These are phyloP conservation scores for Eupleurogrammus muticus DNA, from an alignment of 2,797 vertebrate genomes.

Conservation along the genomic window DNA sequence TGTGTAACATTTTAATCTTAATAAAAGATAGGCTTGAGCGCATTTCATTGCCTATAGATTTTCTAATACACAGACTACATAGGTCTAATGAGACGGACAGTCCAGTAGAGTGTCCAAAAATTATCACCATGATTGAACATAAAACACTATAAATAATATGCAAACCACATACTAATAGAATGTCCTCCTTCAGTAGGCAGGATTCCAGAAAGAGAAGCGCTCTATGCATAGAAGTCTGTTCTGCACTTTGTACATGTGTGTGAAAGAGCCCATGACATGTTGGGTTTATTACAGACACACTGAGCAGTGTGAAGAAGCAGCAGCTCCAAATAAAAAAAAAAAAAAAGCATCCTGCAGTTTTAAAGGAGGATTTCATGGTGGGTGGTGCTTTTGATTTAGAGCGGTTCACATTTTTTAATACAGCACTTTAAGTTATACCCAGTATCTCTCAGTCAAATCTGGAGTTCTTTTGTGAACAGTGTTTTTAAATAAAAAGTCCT, in stretches of 20 bases:
- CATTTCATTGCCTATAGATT: no score
- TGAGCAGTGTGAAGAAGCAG: constrained; percentile 24
- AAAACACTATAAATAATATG: no score
- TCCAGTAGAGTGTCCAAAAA: no score
- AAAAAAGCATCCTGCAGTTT: constrained; percentile 14
- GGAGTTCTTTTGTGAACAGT: neutral
- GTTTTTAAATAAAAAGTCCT: neutral
- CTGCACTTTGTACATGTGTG: constrained; percentile 35
- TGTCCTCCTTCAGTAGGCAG: constrained; percentile 59
- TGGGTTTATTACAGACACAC: constrained; percentile 44
- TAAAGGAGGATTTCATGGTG: constrained; percentile 2
- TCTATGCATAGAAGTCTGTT: constrained; percentile 51
- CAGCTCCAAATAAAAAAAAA: no score
- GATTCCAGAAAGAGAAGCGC: constrained; percentile 59
- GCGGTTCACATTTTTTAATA: neutral
- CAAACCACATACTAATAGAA: no score
- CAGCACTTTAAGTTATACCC: neutral
- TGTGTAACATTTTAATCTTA: no score
- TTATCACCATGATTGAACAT: no score
- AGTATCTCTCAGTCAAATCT: constrained; percentile 2
- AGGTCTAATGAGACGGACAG: no score
- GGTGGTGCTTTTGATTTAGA: constrained; percentile 11
- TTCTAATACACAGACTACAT: no score
- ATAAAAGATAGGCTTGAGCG: no score
- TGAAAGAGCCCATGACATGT: constrained; percentile 40